A percentile compares a stretch with the other conserved stretches of the same genome.
phyloP scores from a whole-genome alignment of 2,797 vertebrate species.

The Typhlichthys subterraneus region DNA sequence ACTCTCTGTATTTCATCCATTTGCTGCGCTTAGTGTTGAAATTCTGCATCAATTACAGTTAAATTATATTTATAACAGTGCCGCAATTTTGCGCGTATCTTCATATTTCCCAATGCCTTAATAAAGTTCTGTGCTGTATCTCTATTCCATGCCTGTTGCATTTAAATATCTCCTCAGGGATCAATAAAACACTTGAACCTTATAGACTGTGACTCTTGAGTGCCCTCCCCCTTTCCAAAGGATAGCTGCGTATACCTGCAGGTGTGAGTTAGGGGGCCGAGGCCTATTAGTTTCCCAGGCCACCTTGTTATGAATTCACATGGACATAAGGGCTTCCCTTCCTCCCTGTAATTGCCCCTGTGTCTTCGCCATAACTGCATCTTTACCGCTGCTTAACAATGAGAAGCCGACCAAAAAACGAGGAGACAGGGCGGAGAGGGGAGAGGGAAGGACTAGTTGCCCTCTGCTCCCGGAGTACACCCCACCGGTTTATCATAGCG shows the following conservation, averaged over 20 bases:
- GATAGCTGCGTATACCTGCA: constrained; percentile 43
- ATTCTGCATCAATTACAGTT: no score
- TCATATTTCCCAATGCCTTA: no score
- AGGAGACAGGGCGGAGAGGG: constrained; percentile 27
- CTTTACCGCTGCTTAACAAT: constrained; percentile 39
- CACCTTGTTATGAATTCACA: constrained; percentile 13
- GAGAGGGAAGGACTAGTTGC: constrained; percentile 40
- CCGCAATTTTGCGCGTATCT: no score
- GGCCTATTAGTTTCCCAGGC: constrained; percentile 49
- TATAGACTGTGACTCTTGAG: no score
- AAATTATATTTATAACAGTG: no score
- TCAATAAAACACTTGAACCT: no score
- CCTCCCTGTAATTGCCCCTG: constrained; percentile 64
- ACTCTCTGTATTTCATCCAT: neutral
- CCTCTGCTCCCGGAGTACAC: constrained; percentile 57
- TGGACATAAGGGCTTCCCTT: constrained; percentile 51
- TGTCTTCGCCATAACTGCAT: constrained; percentile 56
- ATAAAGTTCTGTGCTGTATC: no score
- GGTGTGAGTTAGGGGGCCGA: constrained; percentile 54
- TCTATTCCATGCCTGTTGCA: no score
- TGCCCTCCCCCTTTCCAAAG: neutral
- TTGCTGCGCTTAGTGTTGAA: no score
- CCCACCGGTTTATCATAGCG: constrained; percentile 64
- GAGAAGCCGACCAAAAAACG: constrained; percentile 17
- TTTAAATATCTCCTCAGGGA: no score